Conservation (phyloP, 30 jellyfish, hydroid and myxozoan genomes). For the Morbakka virulenta region DNA sequence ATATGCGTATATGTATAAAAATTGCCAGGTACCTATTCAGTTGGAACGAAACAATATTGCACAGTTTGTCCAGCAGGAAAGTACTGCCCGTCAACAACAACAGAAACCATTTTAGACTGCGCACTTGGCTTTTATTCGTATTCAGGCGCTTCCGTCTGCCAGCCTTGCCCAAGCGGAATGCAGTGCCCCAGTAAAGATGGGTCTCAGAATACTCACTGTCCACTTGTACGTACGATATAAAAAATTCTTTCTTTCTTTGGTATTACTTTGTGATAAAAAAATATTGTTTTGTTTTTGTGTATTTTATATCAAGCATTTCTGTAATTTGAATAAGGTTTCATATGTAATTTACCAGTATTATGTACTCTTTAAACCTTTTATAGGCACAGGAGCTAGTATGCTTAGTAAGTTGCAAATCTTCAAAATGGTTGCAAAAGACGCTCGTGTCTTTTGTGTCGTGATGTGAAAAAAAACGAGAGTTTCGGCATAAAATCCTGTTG, state of each 20-base stretch:
- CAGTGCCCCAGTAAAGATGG: conserved; percentile 90
- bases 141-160: conserved; percentile 76
- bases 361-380: neutral
- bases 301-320: neutral
- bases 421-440: too few relatives aligned
- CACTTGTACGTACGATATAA: conserved; percentile 54
- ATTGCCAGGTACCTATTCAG: conserved; percentile 90
- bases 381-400: too few relatives aligned
- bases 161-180: conserved; percentile 77
- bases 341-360: neutral
- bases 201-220: conserved; percentile 67
- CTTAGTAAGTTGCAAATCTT: too few relatives aligned
- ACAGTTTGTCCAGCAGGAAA: conserved; percentile 81
- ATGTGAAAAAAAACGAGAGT: too few relatives aligned
- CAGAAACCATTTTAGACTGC: conserved; percentile 33
- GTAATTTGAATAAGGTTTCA: neutral
- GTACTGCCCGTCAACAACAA: conserved; percentile 61
- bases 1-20: too few relatives aligned
- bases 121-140: conserved; percentile 64
- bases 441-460: too few relatives aligned
- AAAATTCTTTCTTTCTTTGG: too few relatives aligned
- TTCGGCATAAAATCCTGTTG: too few relatives aligned
- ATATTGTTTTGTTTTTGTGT: neutral
- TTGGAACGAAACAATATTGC: conserved; percentile 70
- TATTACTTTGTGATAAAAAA: too few relatives aligned